These are phyloP conservation scores for Pitta sordida DNA, from an alignment of 2,113 vertebrate genomes.

Conservation along the genomic window DNA sequence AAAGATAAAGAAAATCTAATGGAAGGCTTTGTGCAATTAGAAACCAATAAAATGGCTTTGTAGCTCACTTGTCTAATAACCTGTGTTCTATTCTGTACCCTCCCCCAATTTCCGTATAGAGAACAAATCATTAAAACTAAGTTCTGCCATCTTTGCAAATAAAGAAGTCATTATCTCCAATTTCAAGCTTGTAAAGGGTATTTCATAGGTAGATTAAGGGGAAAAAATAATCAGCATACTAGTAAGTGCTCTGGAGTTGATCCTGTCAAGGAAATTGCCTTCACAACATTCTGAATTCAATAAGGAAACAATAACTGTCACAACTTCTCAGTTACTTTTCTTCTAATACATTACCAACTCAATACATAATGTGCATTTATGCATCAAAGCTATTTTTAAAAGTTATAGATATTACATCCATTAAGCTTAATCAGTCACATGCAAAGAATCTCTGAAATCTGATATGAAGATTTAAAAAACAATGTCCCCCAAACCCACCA, in stretches of 20 bases:
- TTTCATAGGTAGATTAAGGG: not conserved
- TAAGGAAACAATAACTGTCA: constrained; percentile 25
- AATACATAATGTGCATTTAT: constrained; percentile 28
- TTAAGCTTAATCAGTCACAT: constrained; percentile 26
- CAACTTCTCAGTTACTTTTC: not conserved
- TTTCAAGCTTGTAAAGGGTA: not conserved
- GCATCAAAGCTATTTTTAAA: constrained; percentile 18
- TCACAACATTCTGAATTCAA: constrained; percentile 23
- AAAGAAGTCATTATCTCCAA: not conserved
- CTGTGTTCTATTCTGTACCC: not conserved
- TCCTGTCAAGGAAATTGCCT: constrained; percentile 24
- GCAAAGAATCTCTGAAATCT: constrained; percentile 37
- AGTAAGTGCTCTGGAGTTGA: constrained; percentile 2
- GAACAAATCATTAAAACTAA: not conserved
- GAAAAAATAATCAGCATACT: not conserved
- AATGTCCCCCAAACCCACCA: not conserved
- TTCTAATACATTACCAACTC: constrained; percentile 40
- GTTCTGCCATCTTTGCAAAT: not conserved
- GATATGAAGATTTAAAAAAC: not conserved
- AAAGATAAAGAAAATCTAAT: not conserved
- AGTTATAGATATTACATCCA: not conserved
- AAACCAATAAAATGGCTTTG: not conserved
- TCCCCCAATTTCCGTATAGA: not conserved
- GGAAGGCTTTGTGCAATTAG: not conserved
- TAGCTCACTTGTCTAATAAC: not conserved